Percentiles rank a stretch among this genome's conserved stretches.
Conservation (phyloP, 1,140 invertebrate species). For the Plutomurus gul region DNA sequence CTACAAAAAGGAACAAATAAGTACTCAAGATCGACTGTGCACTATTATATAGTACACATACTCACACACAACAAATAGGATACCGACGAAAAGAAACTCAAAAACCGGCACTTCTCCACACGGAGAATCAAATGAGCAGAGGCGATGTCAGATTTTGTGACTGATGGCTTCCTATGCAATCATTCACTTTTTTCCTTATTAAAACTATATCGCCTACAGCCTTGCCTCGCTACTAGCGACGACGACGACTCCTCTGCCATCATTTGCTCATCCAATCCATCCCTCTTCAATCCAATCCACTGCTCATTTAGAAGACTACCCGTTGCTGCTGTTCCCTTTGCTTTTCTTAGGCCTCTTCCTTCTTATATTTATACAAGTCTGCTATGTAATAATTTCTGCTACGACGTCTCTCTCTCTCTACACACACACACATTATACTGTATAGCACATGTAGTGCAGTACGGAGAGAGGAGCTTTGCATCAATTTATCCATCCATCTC, state of each 20-base stretch:
- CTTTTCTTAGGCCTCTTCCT: neutral
- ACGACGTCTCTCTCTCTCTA: too few relatives aligned
- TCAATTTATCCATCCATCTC: neutral
- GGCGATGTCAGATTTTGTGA: conserved; percentile 43
- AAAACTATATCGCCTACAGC: conserved; percentile 42
- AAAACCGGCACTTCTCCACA: conserved; percentile 29
- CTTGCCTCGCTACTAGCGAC: too few relatives aligned
- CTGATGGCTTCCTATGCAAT: conserved; percentile 52
- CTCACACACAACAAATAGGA: neutral
- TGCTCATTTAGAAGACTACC: conserved; percentile 30
- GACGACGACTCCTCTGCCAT: neutral
- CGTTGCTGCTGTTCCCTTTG: neutral
- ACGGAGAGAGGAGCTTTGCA: too few relatives aligned
- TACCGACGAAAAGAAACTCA: neutral
- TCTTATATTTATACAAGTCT: neutral
- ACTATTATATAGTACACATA: neutral
- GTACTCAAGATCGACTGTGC: neutral
- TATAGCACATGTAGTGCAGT: neutral
- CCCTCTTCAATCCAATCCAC: neutral
- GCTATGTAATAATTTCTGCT: neutral
- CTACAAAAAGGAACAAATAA: too few relatives aligned
- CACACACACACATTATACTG: neutral
- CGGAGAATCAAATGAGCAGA: conserved; percentile 38
- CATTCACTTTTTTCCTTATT: conserved; percentile 50
- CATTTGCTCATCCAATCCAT: neutral